Evolutionary conservation across 1,140 invertebrate species (phyloP).

Genomic region (Lordiphosa clarofinis): DNA sequence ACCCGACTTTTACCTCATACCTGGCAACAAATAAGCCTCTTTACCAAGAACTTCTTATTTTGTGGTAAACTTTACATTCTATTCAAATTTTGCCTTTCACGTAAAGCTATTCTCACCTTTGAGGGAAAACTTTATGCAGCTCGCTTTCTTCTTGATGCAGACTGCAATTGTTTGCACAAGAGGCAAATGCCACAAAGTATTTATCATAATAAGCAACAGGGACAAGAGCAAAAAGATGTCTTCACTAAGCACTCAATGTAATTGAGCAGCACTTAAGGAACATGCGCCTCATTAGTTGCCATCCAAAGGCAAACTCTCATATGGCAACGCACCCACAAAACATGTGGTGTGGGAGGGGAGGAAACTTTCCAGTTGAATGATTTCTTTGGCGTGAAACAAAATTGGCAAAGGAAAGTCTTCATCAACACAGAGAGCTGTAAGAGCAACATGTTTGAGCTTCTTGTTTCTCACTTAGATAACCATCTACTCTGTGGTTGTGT

Average conservation of each 20-base stretch:
- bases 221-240: slow-evolving; percentile 1
- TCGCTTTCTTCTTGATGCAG: no score
- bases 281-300: slow-evolving; percentile 69
- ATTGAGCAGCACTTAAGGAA: slow-evolving; percentile 72
- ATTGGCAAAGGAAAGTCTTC: slow-evolving; percentile 38
- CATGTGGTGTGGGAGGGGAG: slow-evolving; percentile 16
- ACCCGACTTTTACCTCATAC: no score
- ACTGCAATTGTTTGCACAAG: no score
- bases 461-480: slow-evolving; percentile 29
- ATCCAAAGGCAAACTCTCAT: slow-evolving; percentile 29
- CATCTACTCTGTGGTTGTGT: slow-evolving; percentile 29
- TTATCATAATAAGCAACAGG: no score
- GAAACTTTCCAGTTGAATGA: slow-evolving; percentile 63
- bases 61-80: no score
- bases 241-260: slow-evolving; percentile 64
- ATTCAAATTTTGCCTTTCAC: neutral
- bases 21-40: no score
- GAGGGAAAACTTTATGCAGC: no score
- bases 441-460: slow-evolving; percentile 36
- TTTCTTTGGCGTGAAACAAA: slow-evolving; percentile 60
- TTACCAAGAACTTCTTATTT: no score
- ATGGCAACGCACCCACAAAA: slow-evolving; percentile 5
- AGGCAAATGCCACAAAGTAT: no score
- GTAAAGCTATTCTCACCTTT: neutral
- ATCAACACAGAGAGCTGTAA: slow-evolving; percentile 16